Conservation (phyloP, 2,888 invertebrate species). For the Dolichomitus sp. region DNA sequence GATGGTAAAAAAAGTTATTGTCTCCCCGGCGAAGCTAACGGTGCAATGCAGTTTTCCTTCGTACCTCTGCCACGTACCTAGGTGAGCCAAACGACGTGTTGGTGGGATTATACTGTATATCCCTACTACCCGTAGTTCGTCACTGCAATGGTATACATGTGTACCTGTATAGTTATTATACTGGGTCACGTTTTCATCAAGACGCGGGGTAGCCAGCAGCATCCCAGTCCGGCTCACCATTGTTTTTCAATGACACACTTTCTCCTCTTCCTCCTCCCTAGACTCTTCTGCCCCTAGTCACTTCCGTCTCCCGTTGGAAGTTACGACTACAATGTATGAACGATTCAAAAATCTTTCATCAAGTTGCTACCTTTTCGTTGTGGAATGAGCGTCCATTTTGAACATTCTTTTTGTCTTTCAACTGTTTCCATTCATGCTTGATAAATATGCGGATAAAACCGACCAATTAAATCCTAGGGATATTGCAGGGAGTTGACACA, state of each 20-base stretch:
- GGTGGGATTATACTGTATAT: constrained; percentile 39
- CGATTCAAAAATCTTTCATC: constrained; percentile 68
- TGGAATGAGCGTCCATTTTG: background rate
- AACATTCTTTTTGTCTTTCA: background rate
- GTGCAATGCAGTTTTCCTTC: constrained; percentile 55
- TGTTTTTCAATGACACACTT: constrained; percentile 76
- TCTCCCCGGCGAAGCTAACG: constrained; percentile 54
- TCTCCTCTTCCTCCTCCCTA: constrained; percentile 39
- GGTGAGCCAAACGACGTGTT: constrained; percentile 48
- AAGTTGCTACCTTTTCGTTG: constrained; percentile 23
- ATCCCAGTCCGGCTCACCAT: constrained; percentile 64
- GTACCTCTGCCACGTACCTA: constrained; percentile 16
- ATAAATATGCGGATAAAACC: background rate
- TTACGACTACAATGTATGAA: constrained; percentile 71
- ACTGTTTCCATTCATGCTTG: background rate
- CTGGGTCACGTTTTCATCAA: constrained; percentile 80
- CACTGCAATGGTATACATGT: constrained; percentile 33
- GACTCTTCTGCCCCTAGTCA: constrained; percentile 4
- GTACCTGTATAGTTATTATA: constrained; percentile 67
- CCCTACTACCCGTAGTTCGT: constrained; percentile 20
- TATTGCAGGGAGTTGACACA: background rate
- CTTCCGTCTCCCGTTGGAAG: background rate
- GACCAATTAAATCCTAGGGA: background rate
- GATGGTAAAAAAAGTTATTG: constrained; percentile 73
- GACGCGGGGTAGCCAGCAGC: constrained; percentile 53